Conservation (phyloP, 1,140 invertebrate genomes). For the Trichoplusia ni region DNA sequence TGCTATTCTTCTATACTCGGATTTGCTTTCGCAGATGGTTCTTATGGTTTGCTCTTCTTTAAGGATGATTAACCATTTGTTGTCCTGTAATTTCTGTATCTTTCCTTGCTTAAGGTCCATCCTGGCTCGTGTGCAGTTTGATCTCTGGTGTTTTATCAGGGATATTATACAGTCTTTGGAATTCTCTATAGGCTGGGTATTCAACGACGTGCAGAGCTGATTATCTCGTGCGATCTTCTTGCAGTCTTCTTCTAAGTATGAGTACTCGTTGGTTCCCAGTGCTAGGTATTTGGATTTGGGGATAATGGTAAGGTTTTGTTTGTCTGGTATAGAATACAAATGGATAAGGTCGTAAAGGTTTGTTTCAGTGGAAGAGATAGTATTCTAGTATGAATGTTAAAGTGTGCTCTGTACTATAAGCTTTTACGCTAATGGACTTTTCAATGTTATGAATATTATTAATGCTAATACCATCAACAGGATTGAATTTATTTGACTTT, state of each 20-base stretch:
- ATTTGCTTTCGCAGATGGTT: background rate
- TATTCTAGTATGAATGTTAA: background rate
- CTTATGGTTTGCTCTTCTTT: background rate
- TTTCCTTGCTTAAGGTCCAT: too few relatives aligned
- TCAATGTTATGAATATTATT: too few relatives aligned
- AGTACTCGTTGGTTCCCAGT: too few relatives aligned
- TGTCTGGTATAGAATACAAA: conserved; percentile 24
- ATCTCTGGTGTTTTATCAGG: background rate
- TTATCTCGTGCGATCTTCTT: background rate
- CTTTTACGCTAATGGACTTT: too few relatives aligned
- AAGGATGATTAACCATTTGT: background rate
- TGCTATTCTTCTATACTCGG: background rate
- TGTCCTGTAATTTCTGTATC: too few relatives aligned
- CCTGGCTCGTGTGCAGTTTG: too few relatives aligned
- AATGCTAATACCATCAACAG: too few relatives aligned
- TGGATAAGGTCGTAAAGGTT: conserved; percentile 28
- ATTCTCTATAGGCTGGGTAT: background rate
- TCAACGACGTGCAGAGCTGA: background rate
- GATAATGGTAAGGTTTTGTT: too few relatives aligned
- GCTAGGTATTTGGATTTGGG: too few relatives aligned
- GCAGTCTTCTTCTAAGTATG: background rate
- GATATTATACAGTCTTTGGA: background rate
- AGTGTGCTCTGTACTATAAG: too few relatives aligned
- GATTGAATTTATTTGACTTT: too few relatives aligned
- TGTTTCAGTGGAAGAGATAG: background rate